Conservation (phyloP, 2,113 vertebrate genomes). For the Haliaeetus leucogaster region DNA sequence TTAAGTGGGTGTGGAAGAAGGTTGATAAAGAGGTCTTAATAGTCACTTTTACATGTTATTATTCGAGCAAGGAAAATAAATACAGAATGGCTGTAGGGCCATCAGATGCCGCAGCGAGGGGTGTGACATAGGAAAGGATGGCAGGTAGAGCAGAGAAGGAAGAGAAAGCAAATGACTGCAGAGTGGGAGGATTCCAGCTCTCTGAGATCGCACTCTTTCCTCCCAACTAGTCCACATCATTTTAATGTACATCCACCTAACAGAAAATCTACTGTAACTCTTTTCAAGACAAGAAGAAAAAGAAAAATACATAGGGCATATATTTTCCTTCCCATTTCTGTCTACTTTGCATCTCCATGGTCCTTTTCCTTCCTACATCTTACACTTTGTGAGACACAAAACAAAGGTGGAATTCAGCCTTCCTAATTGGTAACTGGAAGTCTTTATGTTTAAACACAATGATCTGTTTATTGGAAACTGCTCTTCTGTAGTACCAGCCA, state of each 20-base stretch:
- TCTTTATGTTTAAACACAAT: slow-evolving; percentile 42
- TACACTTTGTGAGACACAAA: neutral
- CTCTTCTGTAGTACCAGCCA: slow-evolving; percentile 23
- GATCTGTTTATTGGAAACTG: slow-evolving; percentile 48
- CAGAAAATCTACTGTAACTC: neutral
- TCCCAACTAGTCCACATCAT: neutral
- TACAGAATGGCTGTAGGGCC: neutral
- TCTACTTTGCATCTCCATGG: neutral
- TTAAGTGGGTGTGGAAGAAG: neutral
- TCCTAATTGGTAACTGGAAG: neutral
- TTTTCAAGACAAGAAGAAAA: neutral
- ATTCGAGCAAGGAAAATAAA: neutral
- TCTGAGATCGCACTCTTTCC: neutral
- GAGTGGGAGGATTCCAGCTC: neutral
- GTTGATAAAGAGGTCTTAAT: slow-evolving; percentile 4
- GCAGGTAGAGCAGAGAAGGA: neutral
- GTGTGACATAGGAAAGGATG: neutral
- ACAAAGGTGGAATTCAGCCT: slow-evolving; percentile 18
- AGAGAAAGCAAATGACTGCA: neutral
- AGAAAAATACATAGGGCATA: neutral
- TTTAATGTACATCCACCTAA: neutral
- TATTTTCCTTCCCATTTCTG: neutral
- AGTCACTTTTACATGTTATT: neutral
- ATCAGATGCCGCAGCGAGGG: neutral
- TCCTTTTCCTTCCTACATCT: neutral